Evolutionary conservation across 2,888 invertebrate genomes (phyloP).

Genomic region (Cantharis lateralis): DNA sequence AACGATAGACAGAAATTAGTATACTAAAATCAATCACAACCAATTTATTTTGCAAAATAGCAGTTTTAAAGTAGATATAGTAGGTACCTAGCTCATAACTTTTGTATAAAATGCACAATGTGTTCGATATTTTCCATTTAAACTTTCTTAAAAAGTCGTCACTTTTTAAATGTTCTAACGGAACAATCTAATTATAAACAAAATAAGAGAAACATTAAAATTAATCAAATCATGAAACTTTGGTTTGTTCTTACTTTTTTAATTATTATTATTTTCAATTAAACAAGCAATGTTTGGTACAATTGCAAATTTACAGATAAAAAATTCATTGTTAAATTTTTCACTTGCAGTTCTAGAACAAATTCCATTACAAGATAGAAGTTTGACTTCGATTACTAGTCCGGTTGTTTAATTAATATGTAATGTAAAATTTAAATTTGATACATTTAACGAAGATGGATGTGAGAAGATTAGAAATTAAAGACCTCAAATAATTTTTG

Average conservation of each 20-base stretch:
- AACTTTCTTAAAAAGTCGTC: not conserved
- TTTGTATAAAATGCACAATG: not conserved
- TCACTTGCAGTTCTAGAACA: not conserved
- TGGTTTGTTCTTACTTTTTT: not conserved
- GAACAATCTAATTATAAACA: not conserved
- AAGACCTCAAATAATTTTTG: no score
- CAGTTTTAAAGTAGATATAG: not conserved
- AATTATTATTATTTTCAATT: not conserved
- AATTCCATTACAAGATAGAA: not conserved
- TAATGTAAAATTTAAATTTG: no score
- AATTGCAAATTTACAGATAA: not conserved
- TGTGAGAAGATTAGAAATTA: no score
- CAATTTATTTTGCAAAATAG: not conserved
- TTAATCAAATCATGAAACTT: not conserved
- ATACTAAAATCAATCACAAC: not conserved
- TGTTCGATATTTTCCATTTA: not conserved
- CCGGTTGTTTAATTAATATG: no score
- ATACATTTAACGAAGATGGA: no score
- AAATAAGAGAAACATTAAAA: not conserved
- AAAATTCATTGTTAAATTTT: not conserved
- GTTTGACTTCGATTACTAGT: no score
- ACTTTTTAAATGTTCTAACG: not conserved
- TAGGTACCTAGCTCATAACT: not conserved
- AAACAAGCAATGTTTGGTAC: not conserved
- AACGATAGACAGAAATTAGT: not conserved